These are phyloP conservation scores for Drosophila buzzatii DNA, from an alignment of 2,888 invertebrate genomes.

Conservation along the genomic window DNA sequence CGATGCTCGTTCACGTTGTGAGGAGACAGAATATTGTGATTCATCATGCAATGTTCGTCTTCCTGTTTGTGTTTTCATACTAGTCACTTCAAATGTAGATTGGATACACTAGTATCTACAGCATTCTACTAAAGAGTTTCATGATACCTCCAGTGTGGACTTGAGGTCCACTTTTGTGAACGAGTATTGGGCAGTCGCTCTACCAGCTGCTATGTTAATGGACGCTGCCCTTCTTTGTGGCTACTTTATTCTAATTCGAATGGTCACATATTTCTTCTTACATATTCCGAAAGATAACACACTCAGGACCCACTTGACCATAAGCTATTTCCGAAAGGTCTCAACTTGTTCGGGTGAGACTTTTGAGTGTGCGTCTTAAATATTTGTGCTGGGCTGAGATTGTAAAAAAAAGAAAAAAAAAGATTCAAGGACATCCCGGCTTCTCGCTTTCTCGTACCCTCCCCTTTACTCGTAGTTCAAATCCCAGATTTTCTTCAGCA, in stretches of 20 bases:
- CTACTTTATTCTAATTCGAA: constrained; percentile 44
- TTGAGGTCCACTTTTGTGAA: not conserved
- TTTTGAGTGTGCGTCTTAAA: constrained; percentile 15
- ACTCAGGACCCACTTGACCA: constrained; percentile 38
- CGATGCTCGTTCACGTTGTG: not conserved
- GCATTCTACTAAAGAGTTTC: too few relatives aligned
- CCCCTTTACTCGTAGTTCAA: constrained; percentile 25
- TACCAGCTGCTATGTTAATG: constrained; percentile 38
- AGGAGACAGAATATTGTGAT: not conserved
- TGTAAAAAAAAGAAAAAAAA: constrained; percentile 22
- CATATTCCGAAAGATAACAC: not conserved
- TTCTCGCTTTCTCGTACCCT: too few relatives aligned
- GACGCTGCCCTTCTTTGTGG: constrained; percentile 35
- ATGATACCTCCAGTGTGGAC: not conserved
- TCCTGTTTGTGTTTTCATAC: not conserved
- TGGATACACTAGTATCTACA: not conserved
- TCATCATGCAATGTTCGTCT: not conserved
- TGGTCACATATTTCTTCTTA: constrained; percentile 27
- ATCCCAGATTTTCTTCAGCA: constrained; percentile 49
- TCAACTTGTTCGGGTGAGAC: constrained; percentile 19
- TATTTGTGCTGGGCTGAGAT: constrained; percentile 22
- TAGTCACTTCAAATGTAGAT: not conserved
- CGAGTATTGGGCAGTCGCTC: not conserved
- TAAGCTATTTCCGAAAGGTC: constrained; percentile 20
- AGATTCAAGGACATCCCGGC: constrained; percentile 25